phyloP scores from a whole-genome alignment of 2,888 invertebrate genomes.

The Nomada ruficornis region DNA sequence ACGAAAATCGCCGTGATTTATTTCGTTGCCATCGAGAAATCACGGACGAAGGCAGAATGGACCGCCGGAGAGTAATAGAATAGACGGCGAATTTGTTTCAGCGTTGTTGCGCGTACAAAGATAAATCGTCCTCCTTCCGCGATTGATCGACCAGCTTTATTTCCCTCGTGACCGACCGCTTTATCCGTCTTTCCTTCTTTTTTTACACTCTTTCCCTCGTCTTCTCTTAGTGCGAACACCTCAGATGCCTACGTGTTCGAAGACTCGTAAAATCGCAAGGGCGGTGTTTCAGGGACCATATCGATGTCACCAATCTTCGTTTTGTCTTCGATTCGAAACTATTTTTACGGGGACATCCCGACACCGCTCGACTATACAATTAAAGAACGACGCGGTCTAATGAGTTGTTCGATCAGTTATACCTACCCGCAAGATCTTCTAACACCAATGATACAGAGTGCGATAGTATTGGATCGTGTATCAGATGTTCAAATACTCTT shows the following conservation, averaged over 20 bases:
- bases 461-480: background rate
- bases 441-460: background rate
- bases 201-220: background rate
- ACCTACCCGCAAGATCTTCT: too few relatives aligned
- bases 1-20: conserved; percentile 18
- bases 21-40: conserved; percentile 24
- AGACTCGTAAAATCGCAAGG: conserved; percentile 26
- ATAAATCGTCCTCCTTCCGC: conserved; percentile 51
- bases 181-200: conserved; percentile 19
- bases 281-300: conserved; percentile 16
- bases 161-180: conserved; percentile 49
- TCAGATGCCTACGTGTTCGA: conserved; percentile 5
- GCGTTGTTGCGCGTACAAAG: conserved; percentile 46
- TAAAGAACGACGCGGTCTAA: too few relatives aligned
- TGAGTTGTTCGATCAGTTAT: background rate
- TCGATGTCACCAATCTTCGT: conserved; percentile 1
- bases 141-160: conserved; percentile 53
- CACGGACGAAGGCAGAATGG: conserved; percentile 25
- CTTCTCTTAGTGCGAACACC: background rate
- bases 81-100: conserved; percentile 55
- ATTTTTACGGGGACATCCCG: conserved; percentile 8
- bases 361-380: too few relatives aligned
- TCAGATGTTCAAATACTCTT: background rate
- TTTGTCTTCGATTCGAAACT: conserved; percentile 6
- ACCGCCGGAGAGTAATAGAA: conserved; percentile 49